phyloP scores from a whole-genome alignment of 2,888 invertebrate genomes.

The Epinotia ramella region DNA sequence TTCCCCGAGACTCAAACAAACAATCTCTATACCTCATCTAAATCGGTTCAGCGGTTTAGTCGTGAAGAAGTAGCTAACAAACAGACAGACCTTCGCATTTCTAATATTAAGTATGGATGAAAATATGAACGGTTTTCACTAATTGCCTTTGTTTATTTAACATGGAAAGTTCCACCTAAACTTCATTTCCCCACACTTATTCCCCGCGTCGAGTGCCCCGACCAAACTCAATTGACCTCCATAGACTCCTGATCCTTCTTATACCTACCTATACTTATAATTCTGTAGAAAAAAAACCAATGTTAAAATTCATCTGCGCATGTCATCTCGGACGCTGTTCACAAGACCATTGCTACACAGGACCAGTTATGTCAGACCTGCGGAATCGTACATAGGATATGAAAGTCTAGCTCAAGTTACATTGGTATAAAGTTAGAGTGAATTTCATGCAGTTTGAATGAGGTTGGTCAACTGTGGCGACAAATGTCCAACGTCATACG shows the following conservation, averaged over 20 bases:
- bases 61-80: no score
- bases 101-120: no score
- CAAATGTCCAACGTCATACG: conserved; percentile 13
- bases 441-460: neutral
- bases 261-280: neutral
- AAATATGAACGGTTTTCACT: no score
- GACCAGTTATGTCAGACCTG: neutral
- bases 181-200: no score
- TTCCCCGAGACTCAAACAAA: no score
- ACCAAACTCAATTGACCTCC: neutral
- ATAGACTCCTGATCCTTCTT: neutral
- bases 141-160: no score
- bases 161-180: no score
- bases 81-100: no score
- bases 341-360: neutral
- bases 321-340: conserved; percentile 8
- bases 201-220: neutral
- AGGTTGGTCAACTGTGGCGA: neutral
- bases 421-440: neutral
- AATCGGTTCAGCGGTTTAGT: no score
- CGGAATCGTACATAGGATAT: neutral
- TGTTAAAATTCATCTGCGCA: conserved; percentile 30
- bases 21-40: no score
- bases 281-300: conserved; percentile 5
- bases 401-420: neutral